Evolutionary conservation across 2,888 invertebrate species (phyloP).

Genomic region (Myopa tessellatipennis): DNA sequence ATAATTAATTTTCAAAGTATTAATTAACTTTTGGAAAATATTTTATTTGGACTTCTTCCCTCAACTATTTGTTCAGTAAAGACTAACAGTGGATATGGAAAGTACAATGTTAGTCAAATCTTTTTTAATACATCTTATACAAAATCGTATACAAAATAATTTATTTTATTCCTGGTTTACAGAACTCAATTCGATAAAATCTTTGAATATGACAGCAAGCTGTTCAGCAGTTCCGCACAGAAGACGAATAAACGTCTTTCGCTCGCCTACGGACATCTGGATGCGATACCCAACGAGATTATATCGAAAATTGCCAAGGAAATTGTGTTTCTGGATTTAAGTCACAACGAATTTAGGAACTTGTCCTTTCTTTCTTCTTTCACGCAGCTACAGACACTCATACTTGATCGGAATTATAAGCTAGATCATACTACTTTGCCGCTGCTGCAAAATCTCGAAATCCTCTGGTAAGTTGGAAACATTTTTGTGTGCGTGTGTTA

Average conservation of each 20-base stretch:
- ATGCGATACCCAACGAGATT: conserved; percentile 73
- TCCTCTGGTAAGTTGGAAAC: conserved; percentile 73
- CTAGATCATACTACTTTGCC: conserved; percentile 77
- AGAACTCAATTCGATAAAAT: conserved; percentile 25
- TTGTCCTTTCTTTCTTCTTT: conserved; percentile 78
- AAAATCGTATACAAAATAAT: not conserved
- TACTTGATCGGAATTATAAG: conserved; percentile 82
- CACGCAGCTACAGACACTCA: conserved; percentile 76
- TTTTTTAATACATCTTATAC: not conserved
- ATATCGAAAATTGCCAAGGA: conserved; percentile 72
- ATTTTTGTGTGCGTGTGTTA: not conserved
- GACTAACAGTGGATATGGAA: not conserved
- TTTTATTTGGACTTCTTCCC: not conserved
- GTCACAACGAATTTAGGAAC: conserved; percentile 78
- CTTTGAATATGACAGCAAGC: conserved; percentile 19
- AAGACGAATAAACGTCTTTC: conserved; percentile 59
- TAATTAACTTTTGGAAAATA: not conserved
- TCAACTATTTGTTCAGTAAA: not conserved
- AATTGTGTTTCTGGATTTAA: conserved; percentile 75
- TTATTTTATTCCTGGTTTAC: not conserved
- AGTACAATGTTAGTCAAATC: conserved; percentile 17
- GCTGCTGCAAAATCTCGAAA: conserved; percentile 74
- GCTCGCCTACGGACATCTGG: conserved; percentile 75
- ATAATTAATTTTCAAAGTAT: not conserved
- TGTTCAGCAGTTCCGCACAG: not conserved